Evolutionary conservation across 2,888 invertebrate genomes (phyloP), one percentile per base, ranked within the genome.

Genomic region (Napeogenes sylphis): DNA sequence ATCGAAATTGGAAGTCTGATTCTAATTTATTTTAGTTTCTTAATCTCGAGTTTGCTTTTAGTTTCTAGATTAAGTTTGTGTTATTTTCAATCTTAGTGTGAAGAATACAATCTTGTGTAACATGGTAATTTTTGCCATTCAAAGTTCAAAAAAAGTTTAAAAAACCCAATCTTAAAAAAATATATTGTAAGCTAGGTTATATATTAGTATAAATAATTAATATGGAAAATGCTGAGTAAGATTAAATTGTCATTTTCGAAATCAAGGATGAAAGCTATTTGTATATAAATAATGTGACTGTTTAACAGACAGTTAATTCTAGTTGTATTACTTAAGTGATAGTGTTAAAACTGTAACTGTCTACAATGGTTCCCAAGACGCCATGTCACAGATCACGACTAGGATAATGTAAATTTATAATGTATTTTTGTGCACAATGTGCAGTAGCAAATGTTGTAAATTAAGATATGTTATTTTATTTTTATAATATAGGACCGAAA

Each of bases 1-100:
- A 82, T 85, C 81, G 79, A 84, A 81, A 88, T 88, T 87, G 87
- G 88, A 89, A 90, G 89, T 89, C 89, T 90, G 89, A 88, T 84
- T 85, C 85, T 88, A 89, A 88, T 85, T 89, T 87, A 88, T 87
- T 85, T 79, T 75, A 77, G 74, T 71, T 77, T 79, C 63, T 72
- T 81, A 75, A 72, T 74, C 75, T 75, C 67, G 47, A 72, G 68
- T 71, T 78, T 78, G 78, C 76, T 80, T 83, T 77, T 78, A 81
- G 73, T 75, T 80, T 77, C 74, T 62, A 82, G 78, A 67, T 58
- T 82, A 83, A 82, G 78, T 75, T 80, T 68, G 65, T 55, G 45
- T 60, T 65, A 70, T 55, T 21, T 63, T 47, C 56, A 30, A 68
- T 59, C 55, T 67, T 66, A 71, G 69, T 71, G 72, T 73, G 72